Evolutionary conservation across 2,797 vertebrate species (phyloP).

Genomic region (Clarias pachynema): DNA sequence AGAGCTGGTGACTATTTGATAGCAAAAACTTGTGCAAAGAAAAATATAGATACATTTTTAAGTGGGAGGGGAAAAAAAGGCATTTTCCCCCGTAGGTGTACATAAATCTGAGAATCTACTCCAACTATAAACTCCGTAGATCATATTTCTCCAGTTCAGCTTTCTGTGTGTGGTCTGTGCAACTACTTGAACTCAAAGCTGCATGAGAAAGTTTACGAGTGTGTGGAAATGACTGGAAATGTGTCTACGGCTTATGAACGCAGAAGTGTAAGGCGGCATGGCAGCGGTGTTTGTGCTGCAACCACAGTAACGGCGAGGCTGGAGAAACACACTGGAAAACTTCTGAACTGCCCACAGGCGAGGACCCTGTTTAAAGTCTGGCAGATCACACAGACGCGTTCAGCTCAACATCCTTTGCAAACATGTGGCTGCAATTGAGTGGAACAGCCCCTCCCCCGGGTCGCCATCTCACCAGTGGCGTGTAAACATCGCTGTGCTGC

Average conservation of each 20-base stretch:
- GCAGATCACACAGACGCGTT: constrained; percentile 57
- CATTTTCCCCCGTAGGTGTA: not conserved
- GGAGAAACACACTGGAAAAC: constrained; percentile 56
- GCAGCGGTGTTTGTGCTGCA: constrained; percentile 52
- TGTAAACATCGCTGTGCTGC: constrained; percentile 53
- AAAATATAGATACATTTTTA: not conserved
- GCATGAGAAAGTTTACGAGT: constrained; percentile 37
- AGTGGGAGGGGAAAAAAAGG: not conserved
- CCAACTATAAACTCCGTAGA: constrained; percentile 1
- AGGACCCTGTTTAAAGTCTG: constrained; percentile 56
- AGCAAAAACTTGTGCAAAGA: not conserved
- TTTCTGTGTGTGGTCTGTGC: constrained; percentile 51
- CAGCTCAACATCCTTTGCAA: constrained; percentile 59
- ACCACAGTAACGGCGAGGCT: constrained; percentile 52
- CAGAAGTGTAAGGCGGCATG: constrained; percentile 33
- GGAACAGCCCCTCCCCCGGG: constrained; percentile 53
- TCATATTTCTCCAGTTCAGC: constrained; percentile 21
- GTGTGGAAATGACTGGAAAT: constrained; percentile 37
- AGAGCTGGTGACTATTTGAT: too few species aligned
- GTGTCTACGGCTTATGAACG: constrained; percentile 40
- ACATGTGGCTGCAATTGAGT: constrained; percentile 63
- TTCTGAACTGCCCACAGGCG: constrained; percentile 60
- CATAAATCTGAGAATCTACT: not conserved
- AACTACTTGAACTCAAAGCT: constrained; percentile 1
- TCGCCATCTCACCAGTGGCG: constrained; percentile 42